Evolutionary conservation across 2,888 invertebrate genomes (phyloP), one percentile per base, ranked within the genome.

Genomic region (Coenonympha arcania): DNA sequence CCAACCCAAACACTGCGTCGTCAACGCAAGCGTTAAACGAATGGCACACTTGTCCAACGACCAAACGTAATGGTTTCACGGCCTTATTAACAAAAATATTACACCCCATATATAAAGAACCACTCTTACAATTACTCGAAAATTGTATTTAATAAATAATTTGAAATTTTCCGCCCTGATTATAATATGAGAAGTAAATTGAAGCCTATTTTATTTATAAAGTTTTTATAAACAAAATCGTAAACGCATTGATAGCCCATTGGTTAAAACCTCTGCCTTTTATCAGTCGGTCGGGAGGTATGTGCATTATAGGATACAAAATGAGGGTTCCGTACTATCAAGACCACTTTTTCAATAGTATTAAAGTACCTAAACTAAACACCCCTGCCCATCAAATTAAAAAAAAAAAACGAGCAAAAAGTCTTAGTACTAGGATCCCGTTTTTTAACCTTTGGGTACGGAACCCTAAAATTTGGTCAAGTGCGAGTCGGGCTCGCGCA

Each of bases 1-100:
- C n/a, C n/a, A n/a, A n/a, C 50, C 6, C 5, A 20, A 5, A 19
- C 18, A 62, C 64, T 55, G 54, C 47, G 52, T 56, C 55, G 51
- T 24, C 15, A 15, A 24, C 39, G 39, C 39, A 39, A 24, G 39
- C 39, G 39, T 39, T 9, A 13, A 39, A 24, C 39, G 15, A 15
- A 15, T 39, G 39, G 15, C 39, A 39, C 24, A 39, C 15, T 39
- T 39, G 24, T 22, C 39, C 39, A 39, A 24, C 39, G 39, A 39
- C 39, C 39, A 22, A 22, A 39, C 39, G 39, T 39, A 39, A 39
- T 39, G 15, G 24, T 15, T 5, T 39, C 22, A 39, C 24, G 39
- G 39, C 15, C 39, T 39, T n/a, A 39, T 39, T 24, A 39, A 39
- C 39, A 39, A 39, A 39, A 39, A 39, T 39, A 39, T 39, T 39